phyloP scores from a whole-genome alignment of 2,113 vertebrate species.

The Xyliphius kryptos region DNA sequence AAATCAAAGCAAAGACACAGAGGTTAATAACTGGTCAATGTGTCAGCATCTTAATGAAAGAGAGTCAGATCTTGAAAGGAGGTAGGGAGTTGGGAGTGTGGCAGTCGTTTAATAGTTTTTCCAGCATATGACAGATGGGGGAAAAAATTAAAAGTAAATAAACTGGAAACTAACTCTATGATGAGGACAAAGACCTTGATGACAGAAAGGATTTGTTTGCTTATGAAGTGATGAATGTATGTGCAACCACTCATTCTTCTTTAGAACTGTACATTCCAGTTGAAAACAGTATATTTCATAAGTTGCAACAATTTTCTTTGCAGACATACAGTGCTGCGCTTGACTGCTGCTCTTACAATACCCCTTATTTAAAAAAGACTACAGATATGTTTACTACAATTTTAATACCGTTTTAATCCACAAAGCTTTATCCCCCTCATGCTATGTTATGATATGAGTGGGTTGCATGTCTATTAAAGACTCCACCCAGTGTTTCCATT shows the following conservation, averaged over 20 bases:
- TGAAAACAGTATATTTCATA: background rate
- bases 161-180: background rate
- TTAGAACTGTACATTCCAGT: background rate
- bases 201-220: background rate
- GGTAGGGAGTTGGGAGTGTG: background rate
- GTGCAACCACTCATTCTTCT: background rate
- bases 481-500: conserved; percentile 24
- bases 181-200: background rate
- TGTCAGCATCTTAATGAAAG: conserved; percentile 11
- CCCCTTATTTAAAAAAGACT: too few species aligned
- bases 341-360: too few species aligned
- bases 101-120: conserved; percentile 10
- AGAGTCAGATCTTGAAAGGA: conserved; percentile 7
- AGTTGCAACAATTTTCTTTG: too few species aligned
- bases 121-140: background rate
- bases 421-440: conserved; percentile 20
- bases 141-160: background rate
- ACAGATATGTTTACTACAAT: too few species aligned
- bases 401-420: conserved; percentile 1
- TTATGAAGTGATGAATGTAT: background rate
- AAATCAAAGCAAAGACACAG: conserved; percentile 36
- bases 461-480: conserved; percentile 30
- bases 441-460: conserved; percentile 25
- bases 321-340: too few species aligned
- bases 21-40: conserved; percentile 14